Base-by-base conservation (phyloP, 1,140 invertebrate species). In the Scaptodrosophila lebanonensis region DNA sequence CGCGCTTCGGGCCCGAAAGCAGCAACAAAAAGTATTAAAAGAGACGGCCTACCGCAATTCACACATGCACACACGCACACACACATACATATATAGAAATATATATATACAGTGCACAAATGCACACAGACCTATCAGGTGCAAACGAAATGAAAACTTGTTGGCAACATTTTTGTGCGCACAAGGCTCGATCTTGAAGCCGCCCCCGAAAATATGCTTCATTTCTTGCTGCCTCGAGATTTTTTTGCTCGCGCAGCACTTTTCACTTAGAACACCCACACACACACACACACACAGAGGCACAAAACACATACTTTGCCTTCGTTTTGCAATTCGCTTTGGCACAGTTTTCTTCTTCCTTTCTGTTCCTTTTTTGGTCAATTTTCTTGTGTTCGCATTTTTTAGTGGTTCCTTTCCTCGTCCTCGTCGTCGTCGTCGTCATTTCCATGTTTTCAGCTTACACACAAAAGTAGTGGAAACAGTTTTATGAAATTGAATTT, bases 401-500 rank as follows among this genome's bases (percentile, higher is more conserved):
- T 18, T 18, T 8, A n/a, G 12, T 2, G 20, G 5, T 27, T 39
- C 11, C 32, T 27, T 18, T 35, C 11, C 2, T n/a, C 8, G 7
- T 12, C 13, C 11, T 18, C 18, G n/a, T n/a, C n/a, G n/a, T n/a
- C n/a, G n/a, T n/a, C n/a, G n/a, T n/a, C n/a, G n/a, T n/a, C n/a
- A n/a, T n/a, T n/a, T n/a, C n/a, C n/a, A n/a, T n/a, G 13, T 27
- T 8, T 12, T 11, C 18, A 12, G 12, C 16, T 17, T 13, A 54
- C 13, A 40, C 50, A 48, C 27, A 48, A 42, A 54, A 54, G 29
- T 54, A 48, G 50, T 60, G 18, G 27, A 11, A 43, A 58, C 38
- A 60, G 49, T 33, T 12, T 53, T 33, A 39, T 60, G n/a, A 60
- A 60, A 60, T 61, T 61, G 20, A 48, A 38, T 61, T 61, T 54